Base-by-base conservation (phyloP, 2,797 vertebrate genomes). In the Argyrosomus regius region DNA sequence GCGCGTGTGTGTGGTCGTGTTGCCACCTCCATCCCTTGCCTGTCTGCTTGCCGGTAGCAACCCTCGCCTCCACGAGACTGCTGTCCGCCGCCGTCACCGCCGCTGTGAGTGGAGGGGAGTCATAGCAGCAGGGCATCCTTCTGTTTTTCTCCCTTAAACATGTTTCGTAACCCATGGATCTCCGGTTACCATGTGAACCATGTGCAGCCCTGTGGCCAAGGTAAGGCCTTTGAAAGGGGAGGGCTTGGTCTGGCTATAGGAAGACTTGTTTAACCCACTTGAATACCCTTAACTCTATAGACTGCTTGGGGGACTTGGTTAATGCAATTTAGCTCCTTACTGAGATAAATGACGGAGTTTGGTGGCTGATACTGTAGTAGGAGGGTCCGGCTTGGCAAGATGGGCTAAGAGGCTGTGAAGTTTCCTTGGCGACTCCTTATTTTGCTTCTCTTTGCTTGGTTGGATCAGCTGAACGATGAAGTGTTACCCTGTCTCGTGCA, bases 91-190 rank as follows among this genome's bases (percentile, higher is more conserved):
- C 86, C 41, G 0, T 75, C 91, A 81, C 88, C 65, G 80, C 31
- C 39, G 39, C 80, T 41, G 58, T 71, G 61, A 66, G 46, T 45
- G 3, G 63, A 76, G 56, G 48, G 68, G 74, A 65, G 81, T 69
- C 67, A 28, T 59, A 41, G 58, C 69, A 69, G 61, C 14, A 22
- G 75, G 62, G 28, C 77, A 17, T 78, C 72, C 62, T 59, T 62
- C 86, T 16, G 45, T 75, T 81, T 78, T 72, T 63, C 69, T 81
- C 54, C 82, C 46, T 39, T 62, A 86, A 95, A 93, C 93, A 99
- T 99, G 98, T 96, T 98, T 93, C 95, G 95, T 91, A 98, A 96
- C 94, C 96, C 96, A 77, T 97, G 97, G 96, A 96, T 97, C 88
- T 96, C 97, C 87, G 96, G 95, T 93, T 97, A 94, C 91, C 89